Percentiles rank a stretch among this genome's conserved stretches.
phyloP scores from a whole-genome alignment of 2,113 vertebrate genomes.

The Chionis minor region DNA sequence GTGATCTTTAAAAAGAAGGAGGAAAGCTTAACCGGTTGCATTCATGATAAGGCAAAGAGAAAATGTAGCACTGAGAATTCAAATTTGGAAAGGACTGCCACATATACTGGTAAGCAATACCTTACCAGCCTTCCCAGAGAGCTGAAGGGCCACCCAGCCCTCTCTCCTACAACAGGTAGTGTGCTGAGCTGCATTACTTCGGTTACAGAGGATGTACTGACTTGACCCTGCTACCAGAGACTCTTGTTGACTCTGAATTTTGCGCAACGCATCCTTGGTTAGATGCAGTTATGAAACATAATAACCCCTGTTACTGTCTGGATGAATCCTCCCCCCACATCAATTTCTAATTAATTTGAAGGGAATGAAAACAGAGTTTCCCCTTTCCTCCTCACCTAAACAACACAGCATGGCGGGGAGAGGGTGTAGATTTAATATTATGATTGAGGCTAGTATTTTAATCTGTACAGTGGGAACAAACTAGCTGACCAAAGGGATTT shows the following conservation, averaged over 20 bases:
- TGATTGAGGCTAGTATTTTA: neutral
- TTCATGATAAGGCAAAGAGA: neutral
- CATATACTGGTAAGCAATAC: neutral
- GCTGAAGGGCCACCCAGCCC: neutral
- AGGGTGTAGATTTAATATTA: neutral
- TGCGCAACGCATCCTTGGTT: neutral
- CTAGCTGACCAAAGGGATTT: neutral
- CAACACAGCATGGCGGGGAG: neutral
- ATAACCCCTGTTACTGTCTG: neutral
- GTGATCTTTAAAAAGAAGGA: neutral
- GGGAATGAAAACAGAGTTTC: neutral
- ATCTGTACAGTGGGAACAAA: neutral
- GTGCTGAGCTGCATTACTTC: neutral
- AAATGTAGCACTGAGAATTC: neutral
- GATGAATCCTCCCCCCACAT: neutral
- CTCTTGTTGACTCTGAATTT: conserved; percentile 15
- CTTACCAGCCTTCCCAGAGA: neutral
- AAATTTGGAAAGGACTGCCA: neutral
- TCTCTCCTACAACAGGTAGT: neutral
- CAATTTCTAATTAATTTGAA: neutral
- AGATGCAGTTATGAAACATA: conserved; percentile 26
- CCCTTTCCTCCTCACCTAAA: neutral
- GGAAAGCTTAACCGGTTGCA: neutral
- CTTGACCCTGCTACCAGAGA: neutral
- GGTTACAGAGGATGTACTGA: neutral